Percentiles rank a stretch among this genome's conserved stretches.
Conservation (phyloP, 2,888 invertebrate genomes). For the Esperia sulphurella region DNA sequence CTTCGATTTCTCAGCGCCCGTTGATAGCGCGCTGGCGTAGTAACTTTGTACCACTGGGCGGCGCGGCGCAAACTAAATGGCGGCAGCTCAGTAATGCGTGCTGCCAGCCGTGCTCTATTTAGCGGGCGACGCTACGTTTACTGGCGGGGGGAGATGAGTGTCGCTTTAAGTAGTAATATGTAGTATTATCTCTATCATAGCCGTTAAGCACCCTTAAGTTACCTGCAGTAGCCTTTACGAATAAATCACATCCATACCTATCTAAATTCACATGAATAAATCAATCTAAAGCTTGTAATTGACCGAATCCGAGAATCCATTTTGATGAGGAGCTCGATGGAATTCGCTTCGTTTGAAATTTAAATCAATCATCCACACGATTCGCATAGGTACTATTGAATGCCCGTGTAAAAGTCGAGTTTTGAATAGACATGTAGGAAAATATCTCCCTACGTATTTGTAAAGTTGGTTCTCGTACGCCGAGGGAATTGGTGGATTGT, state of each 20-base stretch:
- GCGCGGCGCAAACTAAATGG: too few relatives aligned
- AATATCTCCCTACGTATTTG: neutral
- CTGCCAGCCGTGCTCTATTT: too few relatives aligned
- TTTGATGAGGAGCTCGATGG: neutral
- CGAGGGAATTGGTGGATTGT: neutral
- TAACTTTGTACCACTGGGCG: too few relatives aligned
- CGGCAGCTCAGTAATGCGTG: too few relatives aligned
- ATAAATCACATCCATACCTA: neutral
- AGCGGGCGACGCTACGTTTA: too few relatives aligned
- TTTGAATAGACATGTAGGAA: neutral
- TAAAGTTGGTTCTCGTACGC: neutral
- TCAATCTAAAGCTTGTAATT: constrained; percentile 1
- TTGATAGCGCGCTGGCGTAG: too few relatives aligned
- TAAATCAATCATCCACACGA: neutral
- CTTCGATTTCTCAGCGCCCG: too few relatives aligned
- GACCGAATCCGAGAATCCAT: neutral
- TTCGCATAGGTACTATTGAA: neutral
- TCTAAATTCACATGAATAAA: constrained; percentile 1
- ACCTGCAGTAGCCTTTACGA: neutral
- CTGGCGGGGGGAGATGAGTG: too few relatives aligned
- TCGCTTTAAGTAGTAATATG: too few relatives aligned
- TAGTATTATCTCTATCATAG: neutral
- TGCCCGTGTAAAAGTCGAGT: too few relatives aligned
- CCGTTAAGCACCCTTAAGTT: neutral
- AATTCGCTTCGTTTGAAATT: constrained; percentile 1